phyloP scores from a whole-genome alignment of 2,888 invertebrate genomes.

The Acleris sparsana region DNA sequence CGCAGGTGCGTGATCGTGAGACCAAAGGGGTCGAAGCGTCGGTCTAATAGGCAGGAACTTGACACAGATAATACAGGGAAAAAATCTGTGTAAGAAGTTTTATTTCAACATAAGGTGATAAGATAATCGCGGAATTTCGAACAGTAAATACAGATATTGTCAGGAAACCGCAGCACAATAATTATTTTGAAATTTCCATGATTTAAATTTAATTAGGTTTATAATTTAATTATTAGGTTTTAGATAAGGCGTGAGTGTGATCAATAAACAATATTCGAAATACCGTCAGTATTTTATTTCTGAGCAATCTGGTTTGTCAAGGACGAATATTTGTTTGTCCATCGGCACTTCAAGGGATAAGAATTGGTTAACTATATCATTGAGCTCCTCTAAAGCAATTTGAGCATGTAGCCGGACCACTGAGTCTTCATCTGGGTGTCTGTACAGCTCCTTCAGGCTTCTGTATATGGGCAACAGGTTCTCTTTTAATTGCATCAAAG shows the following conservation, averaged over 20 bases:
- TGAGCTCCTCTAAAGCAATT: conserved; percentile 90
- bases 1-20: too few species aligned
- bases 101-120: too few species aligned
- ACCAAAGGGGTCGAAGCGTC: too few species aligned
- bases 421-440: conserved; percentile 85
- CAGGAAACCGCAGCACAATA: too few species aligned
- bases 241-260: conserved; percentile 46
- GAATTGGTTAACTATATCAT: conserved; percentile 85
- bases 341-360: conserved; percentile 83
- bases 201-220: conserved; percentile 24
- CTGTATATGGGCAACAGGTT: conserved; percentile 88
- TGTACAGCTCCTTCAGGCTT: conserved; percentile 86
- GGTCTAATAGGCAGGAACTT: too few species aligned
- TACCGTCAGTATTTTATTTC: conserved; percentile 54
- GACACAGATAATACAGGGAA: too few species aligned
- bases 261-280: conserved; percentile 45
- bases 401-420: conserved; percentile 89
- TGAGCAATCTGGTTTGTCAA: conserved; percentile 50
- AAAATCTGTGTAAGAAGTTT: too few species aligned
- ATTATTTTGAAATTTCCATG: neutral
- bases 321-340: conserved; percentile 82
- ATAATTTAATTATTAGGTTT: conserved; percentile 36
- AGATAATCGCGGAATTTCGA: too few species aligned
- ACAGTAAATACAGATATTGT: too few species aligned
- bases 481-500: conserved; percentile 86